Evolutionary conservation across 2,113 vertebrate species (phyloP).

Genomic region (Paramormyrops kingsleyae): DNA sequence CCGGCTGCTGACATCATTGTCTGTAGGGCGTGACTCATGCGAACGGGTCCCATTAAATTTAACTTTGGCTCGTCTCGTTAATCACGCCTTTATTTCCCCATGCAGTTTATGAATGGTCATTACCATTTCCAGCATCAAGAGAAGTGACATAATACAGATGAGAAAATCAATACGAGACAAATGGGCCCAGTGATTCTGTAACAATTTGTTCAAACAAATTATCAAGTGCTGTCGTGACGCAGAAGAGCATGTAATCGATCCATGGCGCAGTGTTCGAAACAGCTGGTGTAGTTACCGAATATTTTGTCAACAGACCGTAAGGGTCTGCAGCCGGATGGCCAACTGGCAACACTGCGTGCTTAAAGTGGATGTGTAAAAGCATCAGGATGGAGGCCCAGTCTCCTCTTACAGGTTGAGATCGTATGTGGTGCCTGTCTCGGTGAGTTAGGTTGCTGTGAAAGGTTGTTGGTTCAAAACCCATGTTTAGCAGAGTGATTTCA

Average conservation of each 20-base stretch:
- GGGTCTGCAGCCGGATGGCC: not conserved
- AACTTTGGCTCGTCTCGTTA: not conserved
- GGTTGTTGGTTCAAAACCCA: not conserved
- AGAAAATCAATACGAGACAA: conserved; percentile 11
- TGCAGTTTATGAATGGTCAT: conserved; percentile 1
- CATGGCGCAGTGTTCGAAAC: not conserved
- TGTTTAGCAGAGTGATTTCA: not conserved
- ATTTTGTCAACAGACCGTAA: not conserved
- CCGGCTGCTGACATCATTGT: not conserved
- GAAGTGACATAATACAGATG: conserved; percentile 6
- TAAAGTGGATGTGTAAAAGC: not conserved
- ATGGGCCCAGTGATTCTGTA: not conserved
- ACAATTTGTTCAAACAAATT: conserved; percentile 8
- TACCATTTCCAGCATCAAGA: not conserved
- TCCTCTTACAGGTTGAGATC: not conserved
- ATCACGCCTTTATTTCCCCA: not conserved
- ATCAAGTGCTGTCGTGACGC: not conserved
- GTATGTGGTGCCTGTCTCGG: not conserved
- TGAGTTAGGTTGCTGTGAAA: not conserved
- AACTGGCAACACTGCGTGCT: not conserved
- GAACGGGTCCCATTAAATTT: conserved; percentile 8
- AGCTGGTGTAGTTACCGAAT: not conserved
- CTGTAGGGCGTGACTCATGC: not conserved
- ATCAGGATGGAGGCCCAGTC: not conserved
- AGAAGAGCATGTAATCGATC: not conserved